Percentiles rank a stretch among this genome's conserved stretches.
Conservation (phyloP, 2,113 vertebrate species). For the Solea senegalensis region DNA sequence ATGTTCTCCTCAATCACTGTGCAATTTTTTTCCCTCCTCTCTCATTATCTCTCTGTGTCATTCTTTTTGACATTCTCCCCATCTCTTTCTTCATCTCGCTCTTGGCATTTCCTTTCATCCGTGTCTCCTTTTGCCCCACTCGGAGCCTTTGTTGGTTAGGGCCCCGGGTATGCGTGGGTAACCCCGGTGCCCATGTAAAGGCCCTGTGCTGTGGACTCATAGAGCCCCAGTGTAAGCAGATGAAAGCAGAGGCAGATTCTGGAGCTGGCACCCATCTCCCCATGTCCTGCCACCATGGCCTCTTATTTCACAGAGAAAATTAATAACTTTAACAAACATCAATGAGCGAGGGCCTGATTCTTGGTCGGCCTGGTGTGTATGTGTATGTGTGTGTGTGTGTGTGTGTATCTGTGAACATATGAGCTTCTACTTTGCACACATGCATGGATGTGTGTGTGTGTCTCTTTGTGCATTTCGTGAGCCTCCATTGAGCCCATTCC, state of each 20-base stretch:
- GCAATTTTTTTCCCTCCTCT: constrained; percentile 39
- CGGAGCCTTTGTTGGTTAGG: constrained; percentile 78
- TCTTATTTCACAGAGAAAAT: constrained; percentile 85
- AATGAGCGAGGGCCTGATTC: constrained; percentile 74
- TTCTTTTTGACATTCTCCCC: constrained; percentile 43
- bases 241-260: constrained; percentile 78
- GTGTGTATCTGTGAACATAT: constrained; percentile 44
- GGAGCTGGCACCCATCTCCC: constrained; percentile 81
- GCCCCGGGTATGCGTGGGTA: constrained; percentile 75
- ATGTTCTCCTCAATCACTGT: constrained; percentile 28
- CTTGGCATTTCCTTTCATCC: constrained; percentile 65
- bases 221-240: constrained; percentile 75
- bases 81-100: constrained; percentile 38
- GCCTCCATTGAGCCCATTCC: constrained; percentile 33
- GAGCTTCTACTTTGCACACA: constrained; percentile 41
- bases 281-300: constrained; percentile 78
- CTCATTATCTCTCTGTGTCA: constrained; percentile 56
- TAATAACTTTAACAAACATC: constrained; percentile 86
- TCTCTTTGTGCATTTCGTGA: constrained; percentile 23
- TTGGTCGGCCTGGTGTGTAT: constrained; percentile 55
- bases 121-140: constrained; percentile 46
- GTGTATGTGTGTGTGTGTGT: constrained; percentile 34
- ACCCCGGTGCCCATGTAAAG: constrained; percentile 77
- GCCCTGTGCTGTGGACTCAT: constrained; percentile 65
- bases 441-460: constrained; percentile 45